A percentile compares a stretch with the other conserved stretches of the same genome.
phyloP scores from a whole-genome alignment of 2,113 vertebrate species.

The Gnathonemus echidnorhynchus region DNA sequence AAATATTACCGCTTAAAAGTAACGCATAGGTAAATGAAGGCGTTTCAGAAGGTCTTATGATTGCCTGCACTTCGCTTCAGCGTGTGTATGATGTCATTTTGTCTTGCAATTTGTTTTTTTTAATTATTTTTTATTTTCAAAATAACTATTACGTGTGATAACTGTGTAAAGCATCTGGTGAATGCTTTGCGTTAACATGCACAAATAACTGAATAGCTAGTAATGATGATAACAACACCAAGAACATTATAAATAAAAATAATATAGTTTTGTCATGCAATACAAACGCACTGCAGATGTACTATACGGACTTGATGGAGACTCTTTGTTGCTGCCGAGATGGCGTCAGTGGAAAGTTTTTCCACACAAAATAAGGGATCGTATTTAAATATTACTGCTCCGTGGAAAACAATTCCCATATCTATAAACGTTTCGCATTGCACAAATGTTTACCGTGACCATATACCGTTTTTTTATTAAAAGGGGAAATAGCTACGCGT shows the following conservation, averaged over 20 bases:
- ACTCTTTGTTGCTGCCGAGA: constrained; percentile 28
- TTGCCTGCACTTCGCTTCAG: neutral
- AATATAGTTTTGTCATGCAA: neutral
- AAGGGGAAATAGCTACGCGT: neutral
- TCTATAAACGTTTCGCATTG: neutral
- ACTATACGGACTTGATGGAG: neutral
- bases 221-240: neutral
- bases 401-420: neutral
- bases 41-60: neutral
- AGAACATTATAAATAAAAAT: neutral
- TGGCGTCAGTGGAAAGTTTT: constrained; percentile 33
- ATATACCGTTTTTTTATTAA: neutral
- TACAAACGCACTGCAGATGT: constrained; percentile 14
- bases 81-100: neutral
- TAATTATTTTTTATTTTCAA: neutral
- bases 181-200: neutral
- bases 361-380: constrained; percentile 14
- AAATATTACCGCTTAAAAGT: neutral
- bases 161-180: neutral
- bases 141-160: neutral
- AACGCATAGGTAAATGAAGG: neutral
- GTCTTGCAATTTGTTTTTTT: neutral
- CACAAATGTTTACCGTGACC: neutral
- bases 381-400: constrained; percentile 3
- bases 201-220: neutral